Percentiles rank a stretch among this genome's conserved stretches.
Conservation (phyloP, 2,888 invertebrate species). For the Cordylochernes scorpioides region DNA sequence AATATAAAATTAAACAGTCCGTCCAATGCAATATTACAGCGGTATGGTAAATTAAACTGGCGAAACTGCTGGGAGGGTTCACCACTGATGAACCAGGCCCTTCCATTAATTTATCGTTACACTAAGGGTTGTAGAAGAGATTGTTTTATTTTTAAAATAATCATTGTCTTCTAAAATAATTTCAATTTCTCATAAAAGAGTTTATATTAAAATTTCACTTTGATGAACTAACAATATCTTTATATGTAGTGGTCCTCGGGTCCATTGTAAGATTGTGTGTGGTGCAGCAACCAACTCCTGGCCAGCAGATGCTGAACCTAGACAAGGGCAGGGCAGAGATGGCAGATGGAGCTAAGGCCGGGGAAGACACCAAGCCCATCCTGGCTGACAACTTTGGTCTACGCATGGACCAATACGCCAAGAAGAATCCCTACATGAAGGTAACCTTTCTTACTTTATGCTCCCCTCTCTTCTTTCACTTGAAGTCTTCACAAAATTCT, state of each 20-base stretch:
- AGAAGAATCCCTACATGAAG: constrained; percentile 47
- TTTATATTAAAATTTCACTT: neutral
- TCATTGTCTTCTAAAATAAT: neutral
- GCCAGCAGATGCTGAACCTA: constrained; percentile 39
- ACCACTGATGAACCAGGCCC: too few relatives aligned
- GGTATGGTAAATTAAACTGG: too few relatives aligned
- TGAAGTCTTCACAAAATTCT: too few relatives aligned
- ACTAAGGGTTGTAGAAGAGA: too few relatives aligned
- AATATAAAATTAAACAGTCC: too few relatives aligned
- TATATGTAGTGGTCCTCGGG: neutral
- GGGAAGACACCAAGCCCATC: constrained; percentile 8
- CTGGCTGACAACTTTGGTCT: constrained; percentile 39
- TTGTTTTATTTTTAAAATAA: too few relatives aligned
- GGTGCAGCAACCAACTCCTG: constrained; percentile 36
- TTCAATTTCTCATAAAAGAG: neutral
- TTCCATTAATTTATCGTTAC: too few relatives aligned
- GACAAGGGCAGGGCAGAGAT: too few relatives aligned
- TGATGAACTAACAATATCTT: neutral
- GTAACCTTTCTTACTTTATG: too few relatives aligned
- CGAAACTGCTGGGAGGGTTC: too few relatives aligned
- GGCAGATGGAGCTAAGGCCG: constrained; percentile 13
- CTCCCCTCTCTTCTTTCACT: too few relatives aligned
- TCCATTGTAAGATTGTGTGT: constrained; percentile 1
- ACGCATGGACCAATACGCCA: constrained; percentile 59
- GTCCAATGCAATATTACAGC: too few relatives aligned